phyloP scores from a whole-genome alignment of 1,140 invertebrate species.

The Cydia strobilella region DNA sequence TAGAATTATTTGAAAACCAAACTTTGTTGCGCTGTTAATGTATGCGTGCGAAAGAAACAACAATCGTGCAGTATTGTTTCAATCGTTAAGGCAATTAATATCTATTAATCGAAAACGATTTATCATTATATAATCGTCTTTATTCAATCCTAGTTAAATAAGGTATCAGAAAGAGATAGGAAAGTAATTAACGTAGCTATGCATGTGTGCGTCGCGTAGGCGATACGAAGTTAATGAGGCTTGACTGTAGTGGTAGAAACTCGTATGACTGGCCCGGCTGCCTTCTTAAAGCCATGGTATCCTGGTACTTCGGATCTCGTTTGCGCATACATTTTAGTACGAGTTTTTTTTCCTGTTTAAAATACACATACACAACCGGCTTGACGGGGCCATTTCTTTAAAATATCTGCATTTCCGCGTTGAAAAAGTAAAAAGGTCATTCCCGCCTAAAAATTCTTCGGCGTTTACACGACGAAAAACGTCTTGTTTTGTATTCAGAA shows the following conservation, averaged over 20 bases:
- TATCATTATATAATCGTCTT: constrained; percentile 20
- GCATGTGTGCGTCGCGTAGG: constrained; percentile 60
- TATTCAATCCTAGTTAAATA: constrained; percentile 35
- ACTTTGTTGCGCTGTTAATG: constrained; percentile 28
- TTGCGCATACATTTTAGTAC: constrained; percentile 76
- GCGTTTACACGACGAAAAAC: constrained; percentile 32
- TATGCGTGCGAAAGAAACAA: not conserved
- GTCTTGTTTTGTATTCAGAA: constrained; percentile 45
- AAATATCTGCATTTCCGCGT: constrained; percentile 75
- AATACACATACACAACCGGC: constrained; percentile 64
- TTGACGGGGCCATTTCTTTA: constrained; percentile 69
- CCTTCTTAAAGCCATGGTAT: constrained; percentile 60
- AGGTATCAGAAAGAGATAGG: constrained; percentile 62
- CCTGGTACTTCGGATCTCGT: constrained; percentile 75
- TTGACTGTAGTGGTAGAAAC: constrained; percentile 51
- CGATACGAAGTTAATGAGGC: constrained; percentile 59
- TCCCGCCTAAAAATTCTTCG: constrained; percentile 66
- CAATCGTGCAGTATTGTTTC: not conserved
- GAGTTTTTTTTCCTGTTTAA: constrained; percentile 72
- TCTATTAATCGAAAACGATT: not conserved
- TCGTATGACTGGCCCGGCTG: constrained; percentile 54
- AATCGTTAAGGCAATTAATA: constrained; percentile 24
- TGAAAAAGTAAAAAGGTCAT: constrained; percentile 74
- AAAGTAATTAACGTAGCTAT: constrained; percentile 57
- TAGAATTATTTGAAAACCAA: constrained; percentile 36